These are phyloP conservation scores for Mus spicilegus DNA, from an alignment of 2,113 vertebrate genomes.

Conservation along the genomic window DNA sequence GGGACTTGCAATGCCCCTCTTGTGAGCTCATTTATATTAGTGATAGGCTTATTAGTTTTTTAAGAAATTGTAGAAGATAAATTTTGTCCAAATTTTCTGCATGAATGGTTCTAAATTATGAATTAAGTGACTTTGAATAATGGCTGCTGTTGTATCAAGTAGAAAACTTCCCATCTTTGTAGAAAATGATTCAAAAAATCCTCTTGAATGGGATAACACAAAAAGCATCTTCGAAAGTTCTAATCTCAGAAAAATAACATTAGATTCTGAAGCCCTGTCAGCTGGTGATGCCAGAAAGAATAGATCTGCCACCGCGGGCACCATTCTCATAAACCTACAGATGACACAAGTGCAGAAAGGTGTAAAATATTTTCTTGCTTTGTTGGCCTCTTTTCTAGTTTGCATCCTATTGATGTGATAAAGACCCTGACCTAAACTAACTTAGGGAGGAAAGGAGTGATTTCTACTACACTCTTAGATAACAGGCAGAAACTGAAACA, in stretches of 20 bases:
- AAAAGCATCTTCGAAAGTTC: background rate
- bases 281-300: background rate
- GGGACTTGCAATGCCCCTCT: slow-evolving; percentile 25
- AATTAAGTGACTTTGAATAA: slow-evolving; percentile 34
- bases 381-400: background rate
- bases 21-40: slow-evolving; percentile 36
- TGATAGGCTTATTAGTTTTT: background rate
- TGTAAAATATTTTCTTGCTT: background rate
- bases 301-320: background rate
- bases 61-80: background rate
- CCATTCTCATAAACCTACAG: background rate
- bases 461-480: background rate
- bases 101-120: background rate
- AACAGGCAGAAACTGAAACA: background rate
- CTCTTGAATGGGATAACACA: background rate
- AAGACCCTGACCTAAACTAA: background rate
- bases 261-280: background rate
- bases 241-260: background rate
- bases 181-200: slow-evolving; percentile 37
- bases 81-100: background rate
- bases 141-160: background rate
- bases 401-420: background rate
- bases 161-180: background rate
- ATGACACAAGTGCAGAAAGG: background rate
- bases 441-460: background rate